These are phyloP conservation scores for Lordiphosa fenestrarum DNA, from an alignment of 2,888 invertebrate genomes.

Conservation along the genomic window DNA sequence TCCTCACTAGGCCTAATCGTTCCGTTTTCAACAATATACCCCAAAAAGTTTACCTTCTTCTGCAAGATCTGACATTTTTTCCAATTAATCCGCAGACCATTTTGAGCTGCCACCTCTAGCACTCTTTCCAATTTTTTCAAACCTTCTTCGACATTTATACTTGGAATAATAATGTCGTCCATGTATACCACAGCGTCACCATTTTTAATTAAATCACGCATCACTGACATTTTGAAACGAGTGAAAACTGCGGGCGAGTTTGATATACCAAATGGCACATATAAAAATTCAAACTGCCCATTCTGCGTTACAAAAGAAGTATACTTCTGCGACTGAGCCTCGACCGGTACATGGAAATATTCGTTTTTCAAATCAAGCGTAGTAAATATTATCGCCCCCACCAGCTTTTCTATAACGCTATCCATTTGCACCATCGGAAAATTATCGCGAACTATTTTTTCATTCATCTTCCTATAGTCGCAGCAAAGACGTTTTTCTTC, in stretches of 20 bases:
- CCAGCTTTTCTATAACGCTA: neutral
- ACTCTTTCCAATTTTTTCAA: neutral
- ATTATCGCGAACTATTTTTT: slow-evolving; percentile 5
- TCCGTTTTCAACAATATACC: too few relatives aligned
- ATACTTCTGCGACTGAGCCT: neutral
- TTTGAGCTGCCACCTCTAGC: neutral
- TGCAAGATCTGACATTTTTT: too few relatives aligned
- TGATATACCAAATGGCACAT: neutral
- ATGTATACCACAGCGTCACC: too few relatives aligned
- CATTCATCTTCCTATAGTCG: slow-evolving; percentile 6
- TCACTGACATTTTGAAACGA: too few relatives aligned
- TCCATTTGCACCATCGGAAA: slow-evolving; percentile 1
- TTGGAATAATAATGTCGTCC: neutral
- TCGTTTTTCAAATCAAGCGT: too few relatives aligned
- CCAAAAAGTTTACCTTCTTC: too few relatives aligned
- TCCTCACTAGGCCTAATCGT: too few relatives aligned
- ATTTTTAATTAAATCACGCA: too few relatives aligned
- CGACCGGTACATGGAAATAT: too few relatives aligned
- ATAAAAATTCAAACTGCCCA: neutral
- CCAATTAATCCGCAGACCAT: neutral
- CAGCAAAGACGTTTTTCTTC: neutral
- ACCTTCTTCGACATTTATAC: neutral
- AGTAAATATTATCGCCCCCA: too few relatives aligned
- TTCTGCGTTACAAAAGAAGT: slow-evolving; percentile 2
- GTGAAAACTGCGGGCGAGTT: too few relatives aligned